These are phyloP conservation scores for Cardinalis cardinalis DNA, from an alignment of 2,113 vertebrate genomes.

Conservation along the genomic window DNA sequence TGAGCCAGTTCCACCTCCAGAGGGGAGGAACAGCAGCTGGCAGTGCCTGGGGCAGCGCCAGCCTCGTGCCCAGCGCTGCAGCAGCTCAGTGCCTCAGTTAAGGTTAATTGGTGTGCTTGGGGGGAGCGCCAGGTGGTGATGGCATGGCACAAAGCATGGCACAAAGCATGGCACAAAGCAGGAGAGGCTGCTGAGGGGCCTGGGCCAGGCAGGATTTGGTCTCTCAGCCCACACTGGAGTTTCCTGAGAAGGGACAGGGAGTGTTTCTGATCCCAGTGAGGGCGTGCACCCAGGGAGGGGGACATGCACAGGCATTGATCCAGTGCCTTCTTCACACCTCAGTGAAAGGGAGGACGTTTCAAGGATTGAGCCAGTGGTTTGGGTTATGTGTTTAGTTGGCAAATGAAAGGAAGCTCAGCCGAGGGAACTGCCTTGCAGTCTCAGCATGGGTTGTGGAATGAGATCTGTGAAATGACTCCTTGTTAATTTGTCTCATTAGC, in stretches of 20 bases:
- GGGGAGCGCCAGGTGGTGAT: not conserved
- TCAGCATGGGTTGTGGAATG: not conserved
- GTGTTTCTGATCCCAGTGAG: not conserved
- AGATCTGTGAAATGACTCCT: not conserved
- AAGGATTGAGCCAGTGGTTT: not conserved
- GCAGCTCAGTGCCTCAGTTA: not conserved
- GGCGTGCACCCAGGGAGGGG: not conserved
- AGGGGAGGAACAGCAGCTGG: not conserved
- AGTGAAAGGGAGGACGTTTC: not conserved
- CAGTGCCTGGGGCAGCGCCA: not conserved
- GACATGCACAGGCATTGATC: not conserved
- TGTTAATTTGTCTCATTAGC: slow-evolving; percentile 22
- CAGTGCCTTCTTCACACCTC: not conserved
- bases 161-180: too few species aligned
- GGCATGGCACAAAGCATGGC: accelerated
- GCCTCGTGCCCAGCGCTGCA: not conserved
- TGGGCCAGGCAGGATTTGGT: not conserved
- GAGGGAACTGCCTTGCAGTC: not conserved
- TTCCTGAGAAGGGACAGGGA: not conserved
- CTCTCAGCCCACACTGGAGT: accelerated
- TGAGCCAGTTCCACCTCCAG: accelerated
- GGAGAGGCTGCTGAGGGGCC: not conserved
- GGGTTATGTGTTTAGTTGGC: not conserved
- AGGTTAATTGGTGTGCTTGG: not conserved
- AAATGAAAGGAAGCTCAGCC: slow-evolving; percentile 2